A percentile compares a stretch with the other conserved stretches of the same genome.
Conservation (phyloP, 2,888 invertebrate genomes). For the Thyatira batis region DNA sequence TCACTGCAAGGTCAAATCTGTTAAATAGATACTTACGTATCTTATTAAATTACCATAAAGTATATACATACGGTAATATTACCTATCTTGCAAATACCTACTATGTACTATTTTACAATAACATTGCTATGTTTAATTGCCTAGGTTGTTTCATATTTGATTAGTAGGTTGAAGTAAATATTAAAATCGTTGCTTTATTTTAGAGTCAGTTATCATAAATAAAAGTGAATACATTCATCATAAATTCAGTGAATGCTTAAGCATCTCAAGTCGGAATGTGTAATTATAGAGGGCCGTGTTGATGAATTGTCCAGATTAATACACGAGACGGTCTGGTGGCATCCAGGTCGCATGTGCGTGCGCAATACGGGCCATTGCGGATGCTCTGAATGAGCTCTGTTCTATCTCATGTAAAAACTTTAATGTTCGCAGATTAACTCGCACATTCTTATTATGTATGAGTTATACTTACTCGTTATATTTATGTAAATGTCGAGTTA, state of each 20-base stretch:
- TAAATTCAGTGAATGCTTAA: slow-evolving; percentile 18
- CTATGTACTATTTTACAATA: no score
- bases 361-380: slow-evolving; percentile 50
- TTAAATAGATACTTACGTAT: no score
- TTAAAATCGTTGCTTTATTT: not conserved
- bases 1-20: not conserved
- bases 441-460: slow-evolving; percentile 17
- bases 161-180: not conserved
- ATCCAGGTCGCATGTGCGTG: slow-evolving; percentile 72
- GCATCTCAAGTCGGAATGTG: slow-evolving; percentile 23
- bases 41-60: not conserved
- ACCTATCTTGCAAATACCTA: not conserved
- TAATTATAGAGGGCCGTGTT: slow-evolving; percentile 56
- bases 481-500: slow-evolving; percentile 4
- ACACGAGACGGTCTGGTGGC: slow-evolving; percentile 65
- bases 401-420: slow-evolving; percentile 53
- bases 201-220: not conserved
- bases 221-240: slow-evolving; percentile 7
- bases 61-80: not conserved
- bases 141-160: not conserved
- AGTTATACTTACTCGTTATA: slow-evolving; percentile 13
- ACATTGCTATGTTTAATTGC: not conserved
- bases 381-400: slow-evolving; percentile 63
- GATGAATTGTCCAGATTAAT: slow-evolving; percentile 73
- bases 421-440: slow-evolving; percentile 46